Evolutionary conservation across 2,113 vertebrate species (phyloP), one percentile per base, ranked within the genome.

Genomic region (Ciconia boyciana): DNA sequence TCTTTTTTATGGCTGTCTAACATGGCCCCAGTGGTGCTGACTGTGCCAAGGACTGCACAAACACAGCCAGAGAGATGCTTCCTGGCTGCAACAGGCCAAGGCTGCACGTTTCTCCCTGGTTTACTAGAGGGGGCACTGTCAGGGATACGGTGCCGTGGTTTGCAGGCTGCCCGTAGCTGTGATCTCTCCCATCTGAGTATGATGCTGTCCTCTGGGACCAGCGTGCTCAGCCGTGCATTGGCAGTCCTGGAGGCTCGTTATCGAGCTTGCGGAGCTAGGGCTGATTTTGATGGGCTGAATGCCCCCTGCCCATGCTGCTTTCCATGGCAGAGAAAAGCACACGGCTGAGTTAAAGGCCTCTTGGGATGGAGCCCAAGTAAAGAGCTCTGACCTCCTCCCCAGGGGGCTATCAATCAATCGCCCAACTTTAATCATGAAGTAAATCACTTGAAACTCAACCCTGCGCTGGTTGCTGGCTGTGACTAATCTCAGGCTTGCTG

Each of bases 401-500:
- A 14, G 60, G 58, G 43, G 16, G 22, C 32, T 91, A 36, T 21
- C 60, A 28, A n/a, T 88, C 17, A 9, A 11, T 76, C 3, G 1
- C 64, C 34, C 77, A 54, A 26, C 51, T 76, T 61, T 17, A 94
- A 83, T 61, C 31, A 52, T 29, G 68, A 66, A 74, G 52, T 24
- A 58, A 85, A 79, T 87, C 6, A 1, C 83, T 60, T 18, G 55
- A 70, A 83, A 32, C 75, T 83, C 79, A 75, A 2, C 54, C 31
- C 79, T 51, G 68, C 0, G 0, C 62, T 46, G 58, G 19, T 72
- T 61, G 82, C 68, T 81, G 83, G 83, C 16, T 1, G 69, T 97
- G 96, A 96, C 94, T 95, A 92, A 96, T 52, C 65, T 31, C 60
- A 15, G 86, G 60, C 83, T 77, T 15, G 58, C 83, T 92, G 94